phyloP scores from a whole-genome alignment of 2,797 vertebrate genomes.

The Mycteria americana region DNA sequence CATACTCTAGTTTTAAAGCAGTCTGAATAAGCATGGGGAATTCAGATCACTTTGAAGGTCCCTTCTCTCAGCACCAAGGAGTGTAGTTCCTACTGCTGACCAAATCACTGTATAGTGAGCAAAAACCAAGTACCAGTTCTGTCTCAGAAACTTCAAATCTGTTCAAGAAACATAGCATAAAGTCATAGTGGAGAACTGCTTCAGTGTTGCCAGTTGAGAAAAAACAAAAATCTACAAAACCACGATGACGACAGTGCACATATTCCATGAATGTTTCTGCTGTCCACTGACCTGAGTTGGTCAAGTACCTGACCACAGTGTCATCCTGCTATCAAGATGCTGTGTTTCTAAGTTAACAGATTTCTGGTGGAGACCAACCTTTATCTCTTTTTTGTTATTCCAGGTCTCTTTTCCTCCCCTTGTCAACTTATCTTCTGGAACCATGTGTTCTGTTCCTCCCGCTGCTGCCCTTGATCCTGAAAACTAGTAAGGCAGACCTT shows the following conservation, averaged over 20 bases:
- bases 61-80: background rate
- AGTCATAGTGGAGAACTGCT: background rate
- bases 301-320: background rate
- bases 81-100: background rate
- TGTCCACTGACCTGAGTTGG: background rate
- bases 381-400: background rate
- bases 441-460: background rate
- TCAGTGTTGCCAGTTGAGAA: background rate
- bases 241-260: fast-evolving
- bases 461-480: background rate
- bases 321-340: background rate
- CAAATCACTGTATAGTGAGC: background rate
- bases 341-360: background rate
- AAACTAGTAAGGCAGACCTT: background rate
- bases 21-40: background rate
- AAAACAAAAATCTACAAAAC: background rate
- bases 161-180: background rate
- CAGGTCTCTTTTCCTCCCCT: background rate
- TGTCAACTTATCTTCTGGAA: background rate
- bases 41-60: background rate
- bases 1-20: background rate
- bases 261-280: background rate
- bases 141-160: background rate
- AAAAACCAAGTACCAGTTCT: background rate
- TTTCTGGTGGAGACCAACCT: background rate